Evolutionary conservation across 2,888 invertebrate genomes (phyloP), one percentile per base, ranked within the genome.

Genomic region (Cryptocheilus praepositus): DNA sequence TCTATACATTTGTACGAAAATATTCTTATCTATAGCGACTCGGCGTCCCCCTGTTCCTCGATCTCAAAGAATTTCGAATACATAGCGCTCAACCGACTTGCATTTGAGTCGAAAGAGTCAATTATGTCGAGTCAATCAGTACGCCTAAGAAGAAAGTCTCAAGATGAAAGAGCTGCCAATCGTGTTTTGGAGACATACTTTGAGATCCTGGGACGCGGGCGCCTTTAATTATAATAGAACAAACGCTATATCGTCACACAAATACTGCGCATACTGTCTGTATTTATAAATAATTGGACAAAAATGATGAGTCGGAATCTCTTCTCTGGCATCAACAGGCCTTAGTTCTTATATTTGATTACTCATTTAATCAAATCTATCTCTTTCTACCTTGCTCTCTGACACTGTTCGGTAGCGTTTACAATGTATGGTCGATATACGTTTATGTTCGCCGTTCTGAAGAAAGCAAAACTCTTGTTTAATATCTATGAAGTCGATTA

Each of bases 1-100:
- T 81, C 82, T 81, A 82, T 79, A 81, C 81, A 69, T 83, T 83
- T 82, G 77, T 82, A 82, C 76, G 77, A 79, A 18, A 73, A 60
- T 73, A 79, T 71, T 65, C 74, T 69, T 73, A 67, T 73, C 59
- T 67, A 64, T 63, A 53, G 61, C 66, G 59, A 69, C 55, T 73
- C 63, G 68, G 70, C 52, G 69, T 55, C 57, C 70, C n/a, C 21
- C 43, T 49, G 80, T 78, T 81, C 78, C 70, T 46, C 61, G 78
- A 78, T 78, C 81, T 81, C 80, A 74, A 80, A 75, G 81, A 80
- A 73, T 74, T 36, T 11, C 36, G 36, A 36, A 36, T 11, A 7
- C 67, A 58, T 70, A 25, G 2, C 5, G 25, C 36, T 36, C 36
- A 11, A 36, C 7, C 36, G 36, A 11, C 36, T 36, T 36, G 1